phyloP scores from a whole-genome alignment of 1,140 invertebrate genomes.

The Apis mellifera region DNA sequence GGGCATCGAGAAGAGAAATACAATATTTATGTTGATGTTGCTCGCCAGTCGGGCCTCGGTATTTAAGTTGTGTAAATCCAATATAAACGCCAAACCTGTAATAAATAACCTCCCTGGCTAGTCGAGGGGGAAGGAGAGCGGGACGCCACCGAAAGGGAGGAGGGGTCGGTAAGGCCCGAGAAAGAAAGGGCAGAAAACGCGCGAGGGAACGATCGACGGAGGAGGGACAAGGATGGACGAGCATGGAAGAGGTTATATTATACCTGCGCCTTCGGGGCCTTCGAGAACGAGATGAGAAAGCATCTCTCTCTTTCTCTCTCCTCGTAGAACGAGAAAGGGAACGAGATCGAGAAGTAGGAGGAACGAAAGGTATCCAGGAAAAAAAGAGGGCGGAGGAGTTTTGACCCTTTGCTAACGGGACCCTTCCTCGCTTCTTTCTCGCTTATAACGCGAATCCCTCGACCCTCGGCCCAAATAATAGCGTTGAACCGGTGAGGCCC shows the following conservation, averaged over 20 bases:
- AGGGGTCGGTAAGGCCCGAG: slow-evolving; percentile 38
- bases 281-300: slow-evolving; percentile 74
- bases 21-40: slow-evolving; percentile 78
- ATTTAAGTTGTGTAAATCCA: slow-evolving; percentile 80
- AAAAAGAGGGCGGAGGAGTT: slow-evolving; percentile 71
- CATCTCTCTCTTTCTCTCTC: slow-evolving; percentile 21
- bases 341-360: slow-evolving; percentile 50
- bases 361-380: slow-evolving; percentile 65
- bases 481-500: slow-evolving; percentile 63
- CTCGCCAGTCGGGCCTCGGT: slow-evolving; percentile 70
- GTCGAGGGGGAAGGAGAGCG: slow-evolving; percentile 48
- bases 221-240: slow-evolving; percentile 19
- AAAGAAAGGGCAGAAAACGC: slow-evolving; percentile 40
- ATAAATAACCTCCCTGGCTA: slow-evolving; percentile 77
- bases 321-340: slow-evolving; percentile 36
- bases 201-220: slow-evolving; percentile 4
- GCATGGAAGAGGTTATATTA: slow-evolving; percentile 72
- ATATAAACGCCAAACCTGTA: slow-evolving; percentile 78
- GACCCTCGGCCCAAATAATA: slow-evolving; percentile 74
- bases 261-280: slow-evolving; percentile 74
- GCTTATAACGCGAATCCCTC: slow-evolving; percentile 74
- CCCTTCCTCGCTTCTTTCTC: slow-evolving; percentile 77
- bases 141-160: slow-evolving; percentile 31
- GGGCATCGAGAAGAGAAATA: slow-evolving; percentile 66
- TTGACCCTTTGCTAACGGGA: slow-evolving; percentile 80